A percentile compares a stretch with the other conserved stretches of the same genome.
These are phyloP conservation scores for Bothrops jararaca DNA, from an alignment of 2,113 vertebrate genomes.

Conservation along the genomic window DNA sequence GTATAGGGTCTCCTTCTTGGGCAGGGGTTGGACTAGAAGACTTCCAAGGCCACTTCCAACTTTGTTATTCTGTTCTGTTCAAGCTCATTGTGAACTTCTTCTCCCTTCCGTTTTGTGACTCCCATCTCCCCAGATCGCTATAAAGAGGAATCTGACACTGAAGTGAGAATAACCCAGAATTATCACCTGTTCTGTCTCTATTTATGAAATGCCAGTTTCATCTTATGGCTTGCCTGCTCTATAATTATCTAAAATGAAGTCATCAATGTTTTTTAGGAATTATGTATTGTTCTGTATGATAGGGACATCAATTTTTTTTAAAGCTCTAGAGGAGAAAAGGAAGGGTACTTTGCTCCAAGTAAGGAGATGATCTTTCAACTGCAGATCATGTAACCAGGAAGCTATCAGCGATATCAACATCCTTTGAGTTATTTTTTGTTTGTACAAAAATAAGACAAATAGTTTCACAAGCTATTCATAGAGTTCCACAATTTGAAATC, in stretches of 20 bases:
- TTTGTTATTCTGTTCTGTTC: neutral
- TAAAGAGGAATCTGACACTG: neutral
- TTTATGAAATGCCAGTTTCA: neutral
- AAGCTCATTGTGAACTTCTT: too few relatives aligned
- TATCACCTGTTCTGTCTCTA: neutral
- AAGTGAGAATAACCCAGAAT: neutral
- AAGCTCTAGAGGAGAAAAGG: neutral
- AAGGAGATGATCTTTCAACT: constrained; percentile 25
- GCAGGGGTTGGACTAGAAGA: neutral
- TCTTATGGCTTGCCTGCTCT: neutral
- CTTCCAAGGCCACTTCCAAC: neutral
- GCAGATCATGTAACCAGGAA: neutral
- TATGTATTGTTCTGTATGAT: neutral
- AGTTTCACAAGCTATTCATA: constrained; percentile 32
- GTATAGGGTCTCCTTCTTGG: neutral
- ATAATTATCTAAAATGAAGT: neutral
- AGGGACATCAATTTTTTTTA: neutral
- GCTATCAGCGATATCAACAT: constrained; percentile 39
- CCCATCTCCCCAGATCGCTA: neutral
- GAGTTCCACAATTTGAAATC: neutral
- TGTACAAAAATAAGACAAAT: constrained; percentile 11
- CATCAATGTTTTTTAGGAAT: neutral
- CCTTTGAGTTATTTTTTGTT: neutral
- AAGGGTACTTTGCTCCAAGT: neutral
- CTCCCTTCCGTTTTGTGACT: neutral